Conservation (phyloP, 2,888 invertebrate species). For the Drosophila seclusa region DNA sequence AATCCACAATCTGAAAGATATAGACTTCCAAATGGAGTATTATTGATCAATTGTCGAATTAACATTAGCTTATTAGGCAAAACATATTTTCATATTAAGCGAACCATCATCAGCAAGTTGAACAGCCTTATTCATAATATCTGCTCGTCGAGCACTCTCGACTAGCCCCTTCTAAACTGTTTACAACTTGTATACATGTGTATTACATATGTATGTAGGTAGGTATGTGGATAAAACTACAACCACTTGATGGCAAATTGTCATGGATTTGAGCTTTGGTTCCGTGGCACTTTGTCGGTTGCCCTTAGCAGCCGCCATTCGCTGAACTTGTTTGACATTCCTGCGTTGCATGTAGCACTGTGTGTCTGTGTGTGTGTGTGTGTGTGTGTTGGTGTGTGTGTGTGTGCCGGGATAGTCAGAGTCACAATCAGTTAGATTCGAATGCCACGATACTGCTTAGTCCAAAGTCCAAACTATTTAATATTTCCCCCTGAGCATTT, state of each 20-base stretch:
- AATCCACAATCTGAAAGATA: background rate
- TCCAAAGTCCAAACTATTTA: conserved; percentile 8
- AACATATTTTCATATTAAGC: background rate
- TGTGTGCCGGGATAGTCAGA: conserved; percentile 7
- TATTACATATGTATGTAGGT: background rate
- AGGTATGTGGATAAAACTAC: background rate
- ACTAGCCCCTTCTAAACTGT: background rate
- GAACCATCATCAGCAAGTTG: background rate
- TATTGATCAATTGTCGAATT: background rate
- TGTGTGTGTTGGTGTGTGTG: too few relatives aligned
- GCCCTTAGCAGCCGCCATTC: conserved; percentile 71
- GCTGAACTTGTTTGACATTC: conserved; percentile 72
- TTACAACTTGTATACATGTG: background rate
- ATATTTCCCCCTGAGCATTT: conserved; percentile 17
- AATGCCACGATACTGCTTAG: conserved; percentile 28
- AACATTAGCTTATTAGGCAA: background rate
- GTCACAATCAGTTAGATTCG: conserved; percentile 51
- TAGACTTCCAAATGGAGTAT: background rate
- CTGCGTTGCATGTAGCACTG: background rate
- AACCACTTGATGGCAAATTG: conserved; percentile 46
- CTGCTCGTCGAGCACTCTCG: background rate
- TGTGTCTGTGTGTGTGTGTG: background rate
- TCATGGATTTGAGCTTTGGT: conserved; percentile 39
- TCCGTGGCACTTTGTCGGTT: conserved; percentile 51
- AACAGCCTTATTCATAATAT: background rate